Evolutionary conservation across 2,888 invertebrate species (phyloP), one percentile per base, ranked within the genome.

Genomic region (Lepidocyrtoides sp.): DNA sequence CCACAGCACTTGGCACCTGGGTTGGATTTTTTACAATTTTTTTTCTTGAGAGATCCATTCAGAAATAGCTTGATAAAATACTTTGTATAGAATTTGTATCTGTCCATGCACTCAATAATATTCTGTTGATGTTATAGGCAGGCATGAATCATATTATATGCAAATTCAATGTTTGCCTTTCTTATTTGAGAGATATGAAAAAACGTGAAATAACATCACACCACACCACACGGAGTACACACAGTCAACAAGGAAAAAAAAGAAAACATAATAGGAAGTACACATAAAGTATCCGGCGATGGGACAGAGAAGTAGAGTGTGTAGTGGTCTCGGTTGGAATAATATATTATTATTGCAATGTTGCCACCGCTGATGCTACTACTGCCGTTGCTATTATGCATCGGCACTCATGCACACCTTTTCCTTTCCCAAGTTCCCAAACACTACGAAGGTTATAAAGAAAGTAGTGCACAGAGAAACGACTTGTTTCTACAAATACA

Each of bases 351-450:
- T 5, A 66, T 14, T 32, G 26, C n/a, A n/a, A 17, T 66, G 32
- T 32, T 14, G n/a, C 32, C 32, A n/a, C 63, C 23, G n/a, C n/a
- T n/a, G n/a, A n/a, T n/a, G n/a, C n/a, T n/a, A n/a, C n/a, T n/a
- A n/a, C n/a, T n/a, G n/a, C 3, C 12, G 23, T 5, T 66, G 14
- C 32, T 44, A 72, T 44, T 72, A 44, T 44, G 72, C 72, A 72
- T 23, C 14, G 20, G 10, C 41, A 72, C 20, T 26, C 60, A 36
- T 69, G 69, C 69, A 32, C 20, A 69, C 36, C 69, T 69, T 69
- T 36, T 17, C 69, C 36, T 23, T 63, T 63, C 63, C 14, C 63
- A 63, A 23, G 7, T 63, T 63, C 63, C 32, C 63, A 63, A 5
- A n/a, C n/a, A n/a, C n/a, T n/a, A n/a, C n/a, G n/a, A n/a, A n/a